A percentile compares a stretch with the other conserved stretches of the same genome.
Evolutionary conservation across 2,888 invertebrate species (phyloP).

Genomic region (Plutella xylostella): DNA sequence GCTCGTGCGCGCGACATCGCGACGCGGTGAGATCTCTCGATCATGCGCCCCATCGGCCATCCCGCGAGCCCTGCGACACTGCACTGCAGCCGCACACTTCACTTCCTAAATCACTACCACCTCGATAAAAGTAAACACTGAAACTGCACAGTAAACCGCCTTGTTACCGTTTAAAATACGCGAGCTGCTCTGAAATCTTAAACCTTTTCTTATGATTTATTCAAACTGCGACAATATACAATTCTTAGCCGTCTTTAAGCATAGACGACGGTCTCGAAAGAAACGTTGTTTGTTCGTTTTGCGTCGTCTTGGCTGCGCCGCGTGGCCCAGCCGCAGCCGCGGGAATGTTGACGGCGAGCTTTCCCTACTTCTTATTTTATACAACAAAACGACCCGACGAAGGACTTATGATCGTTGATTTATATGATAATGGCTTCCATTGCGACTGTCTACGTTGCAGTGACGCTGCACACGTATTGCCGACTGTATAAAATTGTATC

Average conservation of each 20-base stretch:
- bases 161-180: too few species aligned
- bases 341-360: constrained; percentile 36
- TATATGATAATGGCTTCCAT: constrained; percentile 33
- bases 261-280: constrained; percentile 34
- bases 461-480: too few species aligned
- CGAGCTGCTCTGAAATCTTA: too few species aligned
- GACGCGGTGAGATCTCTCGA: too few species aligned
- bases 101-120: too few species aligned
- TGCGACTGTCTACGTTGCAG: constrained; percentile 20
- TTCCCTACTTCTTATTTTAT: constrained; percentile 39
- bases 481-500: too few species aligned
- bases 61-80: too few species aligned
- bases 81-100: neutral
- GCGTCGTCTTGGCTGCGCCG: constrained; percentile 33
- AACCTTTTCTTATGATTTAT: constrained; percentile 21
- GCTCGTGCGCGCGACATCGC: constrained; percentile 25
- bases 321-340: constrained; percentile 29
- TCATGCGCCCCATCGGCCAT: too few species aligned
- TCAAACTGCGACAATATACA: constrained; percentile 33
- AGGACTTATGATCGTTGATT: constrained; percentile 41
- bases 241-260: constrained; percentile 43
- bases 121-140: too few species aligned
- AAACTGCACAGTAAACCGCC: too few species aligned
- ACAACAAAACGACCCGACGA: constrained; percentile 37
- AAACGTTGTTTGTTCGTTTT: constrained; percentile 53